Evolutionary conservation across 2,797 vertebrate species (phyloP), one percentile per base, ranked within the genome.

Genomic region (Avahi laniger): DNA sequence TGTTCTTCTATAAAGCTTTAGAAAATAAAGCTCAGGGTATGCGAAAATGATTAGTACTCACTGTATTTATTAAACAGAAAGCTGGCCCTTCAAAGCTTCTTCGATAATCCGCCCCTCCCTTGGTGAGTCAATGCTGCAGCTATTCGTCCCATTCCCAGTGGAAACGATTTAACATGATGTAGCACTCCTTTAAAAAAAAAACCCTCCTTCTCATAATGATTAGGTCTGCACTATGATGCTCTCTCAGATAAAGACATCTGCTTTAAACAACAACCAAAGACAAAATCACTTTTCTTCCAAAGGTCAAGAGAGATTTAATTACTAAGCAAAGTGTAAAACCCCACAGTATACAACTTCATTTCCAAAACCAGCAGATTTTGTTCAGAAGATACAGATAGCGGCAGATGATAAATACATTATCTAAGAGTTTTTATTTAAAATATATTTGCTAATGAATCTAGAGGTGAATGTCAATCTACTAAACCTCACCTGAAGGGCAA

Each of bases 311-410:
- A 35, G 43, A 93, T 69, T 57, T 84, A 84, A 86, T 83, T 92
- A 91, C 76, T 95, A 94, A 93, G 89, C 94, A 95, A 70, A 80
- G 7, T 78, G 43, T 28, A 96, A 91, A 96, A 79, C 2, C 5
- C 72, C 89, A 73, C 5, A 76, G n/a, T 43, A 20, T 7, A 94
- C 72, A 69, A 69, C 41, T 90, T 93, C 76, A 90, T 52, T 65
- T 86, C 76, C 70, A 65, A 89, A 95, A 70, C 46, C 84, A 92
- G 87, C 48, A 92, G 80, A 73, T 90, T 92, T 48, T 93, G n/a
- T 33, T 41, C 54, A 70, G 57, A 89, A 93, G 57, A 65, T 6
- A 75, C 33, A 86, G 73, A 54, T 14, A 54, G n/a, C 5, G 50
- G 26, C 72, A 90, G 59, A 43, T 65, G 52, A 93, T 48, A 89